Conservation (phyloP, 1,140 invertebrate species). For the Pseudomyrmex cubaensis region DNA sequence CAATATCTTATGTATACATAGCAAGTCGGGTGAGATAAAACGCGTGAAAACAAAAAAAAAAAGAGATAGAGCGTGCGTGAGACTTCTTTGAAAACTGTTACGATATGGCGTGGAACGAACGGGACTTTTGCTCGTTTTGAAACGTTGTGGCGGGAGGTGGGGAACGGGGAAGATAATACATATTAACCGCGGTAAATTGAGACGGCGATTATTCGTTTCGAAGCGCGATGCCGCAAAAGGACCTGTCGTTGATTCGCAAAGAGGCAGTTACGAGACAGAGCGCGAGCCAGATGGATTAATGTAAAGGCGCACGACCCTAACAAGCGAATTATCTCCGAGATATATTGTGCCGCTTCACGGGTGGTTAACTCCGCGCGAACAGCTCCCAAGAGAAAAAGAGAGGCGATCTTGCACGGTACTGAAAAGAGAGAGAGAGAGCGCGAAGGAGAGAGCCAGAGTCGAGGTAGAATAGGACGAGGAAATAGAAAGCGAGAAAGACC, state of each 20-base stretch:
- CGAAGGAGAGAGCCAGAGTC: not conserved
- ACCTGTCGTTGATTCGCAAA: constrained; percentile 59
- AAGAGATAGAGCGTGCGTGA: not conserved
- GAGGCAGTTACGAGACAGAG: constrained; percentile 66
- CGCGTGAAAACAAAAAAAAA: not conserved
- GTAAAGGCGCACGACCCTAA: constrained; percentile 75
- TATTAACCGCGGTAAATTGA: constrained; percentile 65
- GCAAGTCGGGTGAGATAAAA: not conserved
- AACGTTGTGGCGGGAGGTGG: not conserved
- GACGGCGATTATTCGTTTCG: constrained; percentile 62
- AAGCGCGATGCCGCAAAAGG: constrained; percentile 59
- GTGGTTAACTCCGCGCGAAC: constrained; percentile 78
- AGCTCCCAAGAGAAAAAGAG: constrained; percentile 42
- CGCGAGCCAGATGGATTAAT: constrained; percentile 75
- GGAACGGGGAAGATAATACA: constrained; percentile 50
- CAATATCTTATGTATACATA: constrained; percentile 50
- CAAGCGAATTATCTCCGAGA: constrained; percentile 81
- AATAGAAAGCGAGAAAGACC: constrained; percentile 45
- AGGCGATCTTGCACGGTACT: constrained; percentile 8
- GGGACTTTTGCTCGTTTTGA: not conserved
- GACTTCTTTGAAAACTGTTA: not conserved
- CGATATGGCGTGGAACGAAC: not conserved
- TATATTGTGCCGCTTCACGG: constrained; percentile 81
- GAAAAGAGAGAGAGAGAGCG: constrained; percentile 29
- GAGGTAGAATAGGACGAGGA: constrained; percentile 7